Base-by-base conservation (phyloP, 1,140 invertebrate genomes). In the Micrasema longulum region DNA sequence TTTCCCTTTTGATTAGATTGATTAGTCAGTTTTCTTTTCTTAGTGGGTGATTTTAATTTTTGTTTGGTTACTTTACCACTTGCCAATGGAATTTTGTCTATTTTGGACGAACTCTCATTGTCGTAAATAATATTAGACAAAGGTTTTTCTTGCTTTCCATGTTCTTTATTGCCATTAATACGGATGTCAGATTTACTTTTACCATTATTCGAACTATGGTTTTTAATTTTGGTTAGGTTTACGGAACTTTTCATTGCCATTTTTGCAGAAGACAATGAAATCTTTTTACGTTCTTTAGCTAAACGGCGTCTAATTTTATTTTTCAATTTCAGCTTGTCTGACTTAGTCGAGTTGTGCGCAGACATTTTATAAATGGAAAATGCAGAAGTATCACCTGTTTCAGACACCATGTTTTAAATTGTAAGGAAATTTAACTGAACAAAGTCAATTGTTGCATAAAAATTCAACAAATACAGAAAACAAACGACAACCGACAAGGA, bases 301-400 rank as follows among this genome's bases (percentile, higher is more conserved):
- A 64, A 64, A 9, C 60, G 60, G 22, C 60, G 60, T 31, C 60
- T 38, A 23, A 45, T 36, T 20, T 41, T 57, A 57, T 55, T 57
- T 55, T 70, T 70, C 38, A 20, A 18, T 52, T 64, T 70, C 0
- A 31, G 10, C n/a, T 63, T 70, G 35, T 70, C 55, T 16, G 68
- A 63, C 16, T 70, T 70, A n/a, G 48, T 63, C 14, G 47, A 63
- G 63, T 23, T 43, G 16, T 26, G 41, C 23, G 12, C 18, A 1
- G 26, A 20, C n/a, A 26, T 41, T 41, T 63, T 70, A 41, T 70
- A 64, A 10, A 63, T 63, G 1, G 45, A 63, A 70, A 70, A 70
- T 10, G 68, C 68, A 14, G 68, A 70, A 12, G 60, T 22, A 9
- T 38, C 16, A 18, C 41, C 55, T 60, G 35, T 41, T 3, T 60